Base-by-base conservation (phyloP, 2,113 vertebrate genomes). In the Rousettus leschenaultii region DNA sequence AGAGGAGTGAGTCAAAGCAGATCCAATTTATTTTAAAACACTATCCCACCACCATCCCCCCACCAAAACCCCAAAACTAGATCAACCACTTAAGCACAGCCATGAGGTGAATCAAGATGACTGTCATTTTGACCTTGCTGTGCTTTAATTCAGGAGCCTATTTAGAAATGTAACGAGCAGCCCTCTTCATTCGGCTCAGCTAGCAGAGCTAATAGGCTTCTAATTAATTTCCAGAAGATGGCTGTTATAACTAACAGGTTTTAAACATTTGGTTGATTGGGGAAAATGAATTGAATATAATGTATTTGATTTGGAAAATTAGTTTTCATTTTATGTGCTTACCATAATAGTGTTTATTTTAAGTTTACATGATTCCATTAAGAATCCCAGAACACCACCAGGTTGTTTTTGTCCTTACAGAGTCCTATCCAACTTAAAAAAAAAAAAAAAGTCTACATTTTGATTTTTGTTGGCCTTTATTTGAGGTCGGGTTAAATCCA, bases 361-460 rank as follows among this genome's bases (percentile, higher is more conserved):
- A 92, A 97, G 96, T 97, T 96, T 97, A 98, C 98, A 98, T 97
- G 97, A 97, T 98, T 97, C 97, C 89, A 97, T 96, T 97, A 98
- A 61, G 83, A 86, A 94, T 89, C 97, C 84, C 89, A 92, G 97
- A 97, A 96, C 87, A 96, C 61, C 85, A 96, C 61, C 22, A 70
- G 7, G 1, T 68, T 89, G 80, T 97, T 97, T 95, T 66, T 77
- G 30, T 91, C 84, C 95, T 96, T 94, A 95, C 74, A 95, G 94
- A 95, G 85, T 61, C 70, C 80, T 65, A 85, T 9, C 87, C 80
- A 91, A 82, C 40, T 85, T 87, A 68, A 77, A 88, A 73, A 92
- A 61, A 74, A 38, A 65, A 43, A 43, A 90, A 79, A 92, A 97
- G 63, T 89, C 68, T 96, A 97, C 19, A 13, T 91, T 87, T 48